Evolutionary conservation across 2,797 vertebrate species (phyloP).

Genomic region (Lagodon rhomboides): DNA sequence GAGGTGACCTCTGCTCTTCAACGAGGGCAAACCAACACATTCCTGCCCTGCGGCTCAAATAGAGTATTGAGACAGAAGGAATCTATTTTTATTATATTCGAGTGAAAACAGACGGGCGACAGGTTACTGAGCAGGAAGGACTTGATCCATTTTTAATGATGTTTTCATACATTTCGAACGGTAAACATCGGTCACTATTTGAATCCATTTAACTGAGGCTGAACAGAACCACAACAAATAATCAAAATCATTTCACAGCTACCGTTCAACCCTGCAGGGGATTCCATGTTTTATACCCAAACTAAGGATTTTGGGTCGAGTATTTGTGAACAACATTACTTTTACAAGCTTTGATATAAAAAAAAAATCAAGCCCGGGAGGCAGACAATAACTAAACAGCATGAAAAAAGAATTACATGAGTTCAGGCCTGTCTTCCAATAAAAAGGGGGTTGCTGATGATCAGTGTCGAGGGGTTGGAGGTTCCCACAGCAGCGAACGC

Average conservation of each 20-base stretch:
- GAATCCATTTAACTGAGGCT: constrained; percentile 17
- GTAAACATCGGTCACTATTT: not conserved
- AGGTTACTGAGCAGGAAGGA: not conserved
- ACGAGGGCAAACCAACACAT: not conserved
- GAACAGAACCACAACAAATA: constrained; percentile 13
- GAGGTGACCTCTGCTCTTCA: not conserved
- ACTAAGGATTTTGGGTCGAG: constrained; percentile 6
- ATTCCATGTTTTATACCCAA: constrained; percentile 18
- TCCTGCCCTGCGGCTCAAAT: not conserved
- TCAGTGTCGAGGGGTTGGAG: constrained; percentile 48
- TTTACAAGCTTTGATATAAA: constrained; percentile 38
- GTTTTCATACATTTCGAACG: not conserved
- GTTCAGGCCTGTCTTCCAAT: constrained; percentile 18
- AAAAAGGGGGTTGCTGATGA: constrained; percentile 52
- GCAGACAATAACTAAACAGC: constrained; percentile 38
- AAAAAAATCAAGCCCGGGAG: constrained; percentile 46
- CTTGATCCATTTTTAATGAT: not conserved
- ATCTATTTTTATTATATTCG: constrained; percentile 3
- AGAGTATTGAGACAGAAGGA: not conserved
- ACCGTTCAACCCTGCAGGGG: constrained; percentile 10
- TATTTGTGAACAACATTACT: not conserved
- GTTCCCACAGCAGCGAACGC: constrained; percentile 56
- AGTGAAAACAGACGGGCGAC: not conserved
- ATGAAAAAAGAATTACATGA: constrained; percentile 31
- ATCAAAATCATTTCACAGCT: not conserved